Evolutionary conservation across 1,140 invertebrate species (phyloP), one percentile per base, ranked within the genome.

Genomic region (Ceratosolen fusciceps): DNA sequence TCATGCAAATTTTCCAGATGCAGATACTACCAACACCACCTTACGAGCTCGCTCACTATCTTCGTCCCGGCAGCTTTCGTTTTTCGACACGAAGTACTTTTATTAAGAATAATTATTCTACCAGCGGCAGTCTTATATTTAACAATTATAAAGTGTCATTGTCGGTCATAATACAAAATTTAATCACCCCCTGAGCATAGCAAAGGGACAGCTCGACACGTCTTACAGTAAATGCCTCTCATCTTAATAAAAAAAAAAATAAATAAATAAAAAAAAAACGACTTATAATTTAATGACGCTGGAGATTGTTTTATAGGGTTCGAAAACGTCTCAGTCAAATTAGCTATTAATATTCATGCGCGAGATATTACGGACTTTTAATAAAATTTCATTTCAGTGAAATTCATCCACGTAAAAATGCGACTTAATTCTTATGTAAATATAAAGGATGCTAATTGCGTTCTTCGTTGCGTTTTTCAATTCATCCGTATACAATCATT

Each of bases 241-340:
- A 79, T 79, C 74, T 67, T 79, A 79, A 79, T 79, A 74, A 79
- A 74, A 79, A n/a, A n/a, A n/a, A n/a, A n/a, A n/a, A n/a, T n/a
- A n/a, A n/a, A n/a, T n/a, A n/a, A n/a, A n/a, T n/a, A n/a, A n/a
- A n/a, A n/a, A n/a, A n/a, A n/a, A 73, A 79, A 74, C 68, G 71
- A 68, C 52, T 16, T 74, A 78, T 78, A 68, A 73, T 37, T 39
- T 37, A 78, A 62, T 60, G 52, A 21, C 52, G 26, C 21, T 16
- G 12, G 12, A 9, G 14, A 3, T 16, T 9, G 10, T 21, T 52
- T 52, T 19, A 9, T 3, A 52, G 49, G 10, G 9, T 21, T 52
- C 5, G 9, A 9, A 21, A 52, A 43, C 3, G 21, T 26, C 47
- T 52, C 24, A 12, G 24, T 10, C 34, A 79, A 79, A 79, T 79